Evolutionary conservation across 2,888 invertebrate species (phyloP).

Genomic region (Cryptus viduatorius): DNA sequence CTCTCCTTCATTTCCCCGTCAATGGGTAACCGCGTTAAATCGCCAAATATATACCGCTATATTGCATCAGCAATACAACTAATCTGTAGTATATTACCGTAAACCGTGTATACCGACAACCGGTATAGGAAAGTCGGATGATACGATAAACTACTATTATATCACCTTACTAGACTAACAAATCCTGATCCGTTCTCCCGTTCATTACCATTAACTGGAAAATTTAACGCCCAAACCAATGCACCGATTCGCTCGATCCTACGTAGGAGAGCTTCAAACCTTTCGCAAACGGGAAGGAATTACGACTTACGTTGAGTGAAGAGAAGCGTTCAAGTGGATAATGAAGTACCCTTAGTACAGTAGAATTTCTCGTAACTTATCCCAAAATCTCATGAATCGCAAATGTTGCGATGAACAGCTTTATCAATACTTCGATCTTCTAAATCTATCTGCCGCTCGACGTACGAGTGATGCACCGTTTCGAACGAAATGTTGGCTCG

Average conservation of each 20-base stretch:
- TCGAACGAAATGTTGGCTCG: neutral
- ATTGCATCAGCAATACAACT: conserved; percentile 6
- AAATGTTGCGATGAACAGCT: neutral
- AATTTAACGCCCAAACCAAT: conserved; percentile 54
- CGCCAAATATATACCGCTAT: conserved; percentile 32
- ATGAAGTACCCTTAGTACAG: neutral
- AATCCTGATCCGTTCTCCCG: conserved; percentile 38
- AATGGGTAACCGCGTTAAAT: conserved; percentile 27
- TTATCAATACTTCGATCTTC: neutral
- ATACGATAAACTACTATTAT: conserved; percentile 29
- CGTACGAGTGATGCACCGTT: neutral
- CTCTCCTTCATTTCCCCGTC: conserved; percentile 8
- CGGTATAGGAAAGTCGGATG: conserved; percentile 29
- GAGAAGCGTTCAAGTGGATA: neutral
- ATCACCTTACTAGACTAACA: conserved; percentile 34
- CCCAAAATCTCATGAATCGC: neutral
- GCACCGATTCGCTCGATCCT: conserved; percentile 19
- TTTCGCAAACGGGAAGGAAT: conserved; percentile 11
- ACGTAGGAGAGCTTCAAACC: conserved; percentile 23
- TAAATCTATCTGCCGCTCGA: neutral
- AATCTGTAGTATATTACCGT: conserved; percentile 23
- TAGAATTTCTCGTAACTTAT: neutral
- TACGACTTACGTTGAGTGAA: conserved; percentile 4
- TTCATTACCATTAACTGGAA: conserved; percentile 56
- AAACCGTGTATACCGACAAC: neutral